phyloP scores from a whole-genome alignment of 2,888 invertebrate genomes.

The Pecten maximus region DNA sequence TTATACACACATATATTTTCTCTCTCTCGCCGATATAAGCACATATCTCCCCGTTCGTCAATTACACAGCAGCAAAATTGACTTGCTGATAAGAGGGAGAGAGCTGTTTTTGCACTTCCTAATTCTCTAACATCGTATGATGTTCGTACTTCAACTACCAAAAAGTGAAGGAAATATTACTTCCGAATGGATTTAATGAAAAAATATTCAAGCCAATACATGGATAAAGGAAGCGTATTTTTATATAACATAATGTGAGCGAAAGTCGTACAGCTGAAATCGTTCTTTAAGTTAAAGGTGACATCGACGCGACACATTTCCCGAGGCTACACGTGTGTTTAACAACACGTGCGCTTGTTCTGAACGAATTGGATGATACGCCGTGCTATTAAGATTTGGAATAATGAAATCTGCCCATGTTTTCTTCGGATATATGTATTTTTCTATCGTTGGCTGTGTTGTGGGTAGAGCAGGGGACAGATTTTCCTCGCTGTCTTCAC shows the following conservation, averaged over 20 bases:
- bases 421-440: neutral
- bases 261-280: neutral
- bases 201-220: neutral
- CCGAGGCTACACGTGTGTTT: neutral
- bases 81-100: neutral
- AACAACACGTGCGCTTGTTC: neutral
- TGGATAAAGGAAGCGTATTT: neutral
- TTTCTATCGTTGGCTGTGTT: neutral
- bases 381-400: neutral
- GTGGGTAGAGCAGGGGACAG: neutral
- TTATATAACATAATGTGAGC: neutral
- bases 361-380: neutral
- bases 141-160: neutral
- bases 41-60: neutral
- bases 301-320: neutral
- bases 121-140: neutral
- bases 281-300: neutral
- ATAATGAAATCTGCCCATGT: neutral
- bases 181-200: neutral
- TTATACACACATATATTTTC: neutral
- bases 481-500: neutral
- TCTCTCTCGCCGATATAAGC: conserved; percentile 1
- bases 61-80: neutral
- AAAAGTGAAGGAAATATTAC: neutral
- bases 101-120: neutral